phyloP scores from a whole-genome alignment of 2,797 vertebrate species.

The Girardinus metallicus region DNA sequence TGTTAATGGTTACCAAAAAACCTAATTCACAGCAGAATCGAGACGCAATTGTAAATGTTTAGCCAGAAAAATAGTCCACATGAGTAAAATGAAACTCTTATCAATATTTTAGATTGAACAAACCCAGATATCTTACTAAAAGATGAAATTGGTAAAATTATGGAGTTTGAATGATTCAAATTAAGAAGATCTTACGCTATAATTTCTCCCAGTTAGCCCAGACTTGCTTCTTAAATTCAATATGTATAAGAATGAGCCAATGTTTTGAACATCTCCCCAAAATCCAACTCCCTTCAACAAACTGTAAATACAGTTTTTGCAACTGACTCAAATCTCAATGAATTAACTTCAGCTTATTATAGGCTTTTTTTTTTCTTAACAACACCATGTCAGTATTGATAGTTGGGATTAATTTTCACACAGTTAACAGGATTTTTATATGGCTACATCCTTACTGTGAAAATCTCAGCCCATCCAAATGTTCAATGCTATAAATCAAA shows the following conservation, averaged over 20 bases:
- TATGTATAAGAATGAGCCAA: background rate
- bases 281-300: background rate
- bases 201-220: background rate
- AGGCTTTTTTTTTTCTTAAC: background rate
- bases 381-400: background rate
- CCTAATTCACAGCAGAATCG: background rate
- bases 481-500: conserved; percentile 57
- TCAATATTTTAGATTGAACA: background rate
- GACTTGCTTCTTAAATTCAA: background rate
- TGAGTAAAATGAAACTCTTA: background rate
- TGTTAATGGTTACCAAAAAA: background rate
- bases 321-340: background rate
- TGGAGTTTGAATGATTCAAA: background rate
- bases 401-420: background rate
- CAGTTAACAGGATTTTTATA: background rate
- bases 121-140: background rate
- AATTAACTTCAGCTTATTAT: background rate
- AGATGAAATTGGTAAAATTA: background rate
- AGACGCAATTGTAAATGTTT: background rate
- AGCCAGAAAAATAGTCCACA: background rate
- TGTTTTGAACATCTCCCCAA: background rate
- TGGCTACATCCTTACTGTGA: background rate
- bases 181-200: background rate
- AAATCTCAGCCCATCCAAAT: conserved; percentile 1
- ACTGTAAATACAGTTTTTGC: background rate